A percentile compares a stretch with the other conserved stretches of the same genome.
phyloP scores from a whole-genome alignment of 1,140 invertebrate species.

The Carposina sasakii region DNA sequence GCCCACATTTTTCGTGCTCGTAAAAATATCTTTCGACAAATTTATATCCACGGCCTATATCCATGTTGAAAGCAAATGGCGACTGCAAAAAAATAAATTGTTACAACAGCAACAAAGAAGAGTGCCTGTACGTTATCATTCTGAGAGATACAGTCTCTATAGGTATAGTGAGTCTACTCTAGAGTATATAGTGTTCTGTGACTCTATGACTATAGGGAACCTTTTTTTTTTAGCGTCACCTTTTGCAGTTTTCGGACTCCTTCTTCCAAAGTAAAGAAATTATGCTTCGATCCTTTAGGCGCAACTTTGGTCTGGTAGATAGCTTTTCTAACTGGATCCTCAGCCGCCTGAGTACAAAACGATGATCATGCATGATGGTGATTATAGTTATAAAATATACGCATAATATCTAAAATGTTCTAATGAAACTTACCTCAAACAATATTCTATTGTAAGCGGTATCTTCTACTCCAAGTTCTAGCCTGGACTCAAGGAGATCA shows the following conservation, averaged over 20 bases:
- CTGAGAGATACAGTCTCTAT: no score
- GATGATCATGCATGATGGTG: neutral
- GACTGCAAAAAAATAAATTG: slow-evolving; percentile 30
- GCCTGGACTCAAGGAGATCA: slow-evolving; percentile 74
- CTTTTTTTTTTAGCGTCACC: no score
- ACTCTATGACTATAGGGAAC: no score
- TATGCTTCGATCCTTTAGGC: slow-evolving; percentile 66
- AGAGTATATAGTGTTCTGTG: no score
- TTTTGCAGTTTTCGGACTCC: slow-evolving; percentile 71
- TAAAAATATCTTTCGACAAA: slow-evolving; percentile 74
- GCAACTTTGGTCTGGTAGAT: slow-evolving; percentile 75
- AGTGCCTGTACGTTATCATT: no score
- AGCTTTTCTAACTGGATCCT: slow-evolving; percentile 73
- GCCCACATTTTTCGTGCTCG: slow-evolving; percentile 78
- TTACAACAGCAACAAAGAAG: no score
- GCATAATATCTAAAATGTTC: no score
- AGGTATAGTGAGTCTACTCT: no score
- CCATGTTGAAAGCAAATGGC: slow-evolving; percentile 77
- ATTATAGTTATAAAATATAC: no score
- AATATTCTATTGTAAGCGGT: slow-evolving; percentile 74
- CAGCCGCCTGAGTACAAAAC: slow-evolving; percentile 61
- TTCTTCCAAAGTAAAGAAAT: slow-evolving; percentile 73
- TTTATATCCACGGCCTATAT: slow-evolving; percentile 73
- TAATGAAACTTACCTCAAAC: slow-evolving; percentile 73
- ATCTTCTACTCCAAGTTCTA: slow-evolving; percentile 74